phyloP scores from a whole-genome alignment of 1,140 invertebrate genomes.

The Drosophila elegans region DNA sequence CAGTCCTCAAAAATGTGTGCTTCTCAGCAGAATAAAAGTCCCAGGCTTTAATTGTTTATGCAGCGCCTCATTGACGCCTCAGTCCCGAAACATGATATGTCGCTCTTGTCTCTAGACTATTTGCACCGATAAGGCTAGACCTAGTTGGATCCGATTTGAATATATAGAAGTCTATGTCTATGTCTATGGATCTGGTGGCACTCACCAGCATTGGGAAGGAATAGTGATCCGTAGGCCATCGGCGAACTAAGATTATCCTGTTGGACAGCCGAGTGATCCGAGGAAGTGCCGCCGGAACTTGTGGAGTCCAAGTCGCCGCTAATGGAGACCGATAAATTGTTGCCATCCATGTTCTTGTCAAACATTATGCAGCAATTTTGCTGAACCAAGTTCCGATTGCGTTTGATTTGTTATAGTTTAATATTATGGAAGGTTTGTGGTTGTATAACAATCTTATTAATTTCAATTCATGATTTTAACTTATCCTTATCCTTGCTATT shows the following conservation, averaged over 20 bases:
- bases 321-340: constrained; percentile 71
- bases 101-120: constrained; percentile 16
- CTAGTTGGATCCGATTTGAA: constrained; percentile 26
- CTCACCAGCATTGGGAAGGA: constrained; percentile 80
- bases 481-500: too few species aligned
- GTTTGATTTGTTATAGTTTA: not conserved
- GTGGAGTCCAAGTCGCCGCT: constrained; percentile 80
- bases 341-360: constrained; percentile 77
- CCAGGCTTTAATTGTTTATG: constrained; percentile 77
- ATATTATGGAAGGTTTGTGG: not conserved
- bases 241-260: constrained; percentile 82
- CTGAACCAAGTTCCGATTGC: constrained; percentile 18
- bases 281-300: constrained; percentile 80
- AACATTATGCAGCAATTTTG: constrained; percentile 58
- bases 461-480: not conserved
- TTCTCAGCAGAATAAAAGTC: constrained; percentile 71
- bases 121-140: constrained; percentile 49
- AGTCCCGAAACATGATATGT: constrained; percentile 59
- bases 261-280: constrained; percentile 75
- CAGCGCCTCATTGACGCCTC: constrained; percentile 76
- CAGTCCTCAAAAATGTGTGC: constrained; percentile 66
- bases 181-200: not conserved
- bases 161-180: not conserved
- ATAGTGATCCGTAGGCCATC: constrained; percentile 76
- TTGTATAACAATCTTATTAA: not conserved